phyloP scores from a whole-genome alignment of 1,140 invertebrate species.

The Calosoma granatense region DNA sequence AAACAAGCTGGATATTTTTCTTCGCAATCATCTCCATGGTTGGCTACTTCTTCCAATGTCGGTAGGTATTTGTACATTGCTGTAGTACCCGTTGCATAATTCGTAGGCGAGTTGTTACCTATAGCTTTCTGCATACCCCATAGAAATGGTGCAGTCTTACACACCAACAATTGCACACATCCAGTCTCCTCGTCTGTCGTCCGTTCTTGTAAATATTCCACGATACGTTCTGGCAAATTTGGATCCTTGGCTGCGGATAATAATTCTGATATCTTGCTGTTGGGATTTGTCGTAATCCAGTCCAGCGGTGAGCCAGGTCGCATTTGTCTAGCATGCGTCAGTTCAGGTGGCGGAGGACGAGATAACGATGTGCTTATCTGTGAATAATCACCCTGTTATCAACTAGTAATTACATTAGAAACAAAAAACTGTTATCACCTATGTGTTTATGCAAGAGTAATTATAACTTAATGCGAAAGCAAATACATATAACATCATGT shows the following conservation, averaged over 20 bases:
- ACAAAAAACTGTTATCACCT: too few relatives aligned
- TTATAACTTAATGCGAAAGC: too few relatives aligned
- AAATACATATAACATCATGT: too few relatives aligned
- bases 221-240: slow-evolving; percentile 49
- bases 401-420: too few relatives aligned
- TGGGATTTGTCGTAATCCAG: slow-evolving; percentile 38
- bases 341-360: slow-evolving; percentile 21
- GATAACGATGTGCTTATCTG: slow-evolving; percentile 42
- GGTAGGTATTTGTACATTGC: slow-evolving; percentile 52
- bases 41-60: slow-evolving; percentile 46
- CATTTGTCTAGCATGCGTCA: slow-evolving; percentile 23
- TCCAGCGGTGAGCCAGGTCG: slow-evolving; percentile 35
- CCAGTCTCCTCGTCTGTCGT: slow-evolving; percentile 45
- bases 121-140: slow-evolving; percentile 59
- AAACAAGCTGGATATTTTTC: slow-evolving; percentile 39
- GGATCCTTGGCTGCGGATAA: slow-evolving; percentile 45
- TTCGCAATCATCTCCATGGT: slow-evolving; percentile 54
- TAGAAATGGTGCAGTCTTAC: slow-evolving; percentile 65
- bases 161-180: slow-evolving; percentile 63
- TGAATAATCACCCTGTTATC: slow-evolving; percentile 21
- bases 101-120: slow-evolving; percentile 25
- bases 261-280: slow-evolving; percentile 39
- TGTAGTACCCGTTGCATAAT: slow-evolving; percentile 31
- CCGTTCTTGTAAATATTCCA: slow-evolving; percentile 43
- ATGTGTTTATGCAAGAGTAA: too few relatives aligned